Evolutionary conservation across 2,888 invertebrate genomes (phyloP).

Genomic region (Lamellibrachia columna): DNA sequence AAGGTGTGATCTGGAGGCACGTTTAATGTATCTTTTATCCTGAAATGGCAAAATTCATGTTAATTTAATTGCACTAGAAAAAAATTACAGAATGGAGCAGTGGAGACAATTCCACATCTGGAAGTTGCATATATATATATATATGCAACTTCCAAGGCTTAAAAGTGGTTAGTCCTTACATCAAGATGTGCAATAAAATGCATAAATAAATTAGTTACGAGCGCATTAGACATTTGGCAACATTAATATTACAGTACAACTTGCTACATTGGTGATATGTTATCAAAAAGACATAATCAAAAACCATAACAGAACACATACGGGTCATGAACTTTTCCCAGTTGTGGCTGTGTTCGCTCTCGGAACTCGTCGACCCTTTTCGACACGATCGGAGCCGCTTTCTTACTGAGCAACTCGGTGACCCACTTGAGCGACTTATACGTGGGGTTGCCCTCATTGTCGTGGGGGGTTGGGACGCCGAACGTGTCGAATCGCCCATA

Average conservation of each 20-base stretch:
- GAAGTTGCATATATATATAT: too few species aligned
- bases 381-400: slow-evolving; percentile 57
- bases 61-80: background rate
- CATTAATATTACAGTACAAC: background rate
- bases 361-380: slow-evolving; percentile 63
- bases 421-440: slow-evolving; percentile 60
- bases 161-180: background rate
- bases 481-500: slow-evolving; percentile 47
- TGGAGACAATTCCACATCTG: too few species aligned
- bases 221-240: background rate
- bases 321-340: slow-evolving; percentile 63
- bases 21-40: slow-evolving; percentile 63
- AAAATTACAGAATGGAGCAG: background rate
- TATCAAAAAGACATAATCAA: slow-evolving; percentile 39
- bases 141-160: too few species aligned
- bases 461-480: slow-evolving; percentile 63
- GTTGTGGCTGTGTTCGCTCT: slow-evolving; percentile 61
- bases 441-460: slow-evolving; percentile 55
- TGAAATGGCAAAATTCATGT: slow-evolving; percentile 38
- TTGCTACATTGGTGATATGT: background rate
- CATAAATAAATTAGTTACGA: too few species aligned
- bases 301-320: slow-evolving; percentile 45
- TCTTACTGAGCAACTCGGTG: slow-evolving; percentile 52
- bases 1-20: slow-evolving; percentile 61
- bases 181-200: background rate